Percentiles rank a stretch among this genome's conserved stretches.
phyloP scores from a whole-genome alignment of 2,888 invertebrate genomes.

The Monopis laevigella region DNA sequence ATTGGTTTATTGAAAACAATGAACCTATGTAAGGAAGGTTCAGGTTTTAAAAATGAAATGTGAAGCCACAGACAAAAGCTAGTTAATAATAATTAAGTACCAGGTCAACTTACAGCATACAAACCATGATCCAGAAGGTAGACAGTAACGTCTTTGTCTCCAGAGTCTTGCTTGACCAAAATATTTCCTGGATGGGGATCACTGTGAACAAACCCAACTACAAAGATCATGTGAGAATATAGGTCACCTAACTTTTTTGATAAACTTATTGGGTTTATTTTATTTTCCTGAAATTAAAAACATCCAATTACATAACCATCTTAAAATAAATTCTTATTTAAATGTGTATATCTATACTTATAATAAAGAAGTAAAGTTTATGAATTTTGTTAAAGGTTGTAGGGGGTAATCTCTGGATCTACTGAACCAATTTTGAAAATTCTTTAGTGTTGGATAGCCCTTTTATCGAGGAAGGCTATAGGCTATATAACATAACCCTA shows the following conservation, averaged over 20 bases:
- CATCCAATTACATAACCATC: background rate
- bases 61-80: no score
- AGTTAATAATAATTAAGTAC: no score
- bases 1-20: no score
- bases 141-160: slow-evolving; percentile 62
- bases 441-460: no score
- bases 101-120: slow-evolving; percentile 86
- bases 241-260: slow-evolving; percentile 87
- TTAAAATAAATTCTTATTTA: background rate
- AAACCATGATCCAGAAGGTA: slow-evolving; percentile 95
- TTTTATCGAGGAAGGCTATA: no score
- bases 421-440: no score
- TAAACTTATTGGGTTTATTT: slow-evolving; percentile 78
- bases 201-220: slow-evolving; percentile 92
- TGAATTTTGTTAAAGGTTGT: no score
- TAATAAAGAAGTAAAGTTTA: background rate
- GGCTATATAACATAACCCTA: no score
- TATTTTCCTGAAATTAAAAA: slow-evolving; percentile 58
- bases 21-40: no score
- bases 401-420: no score
- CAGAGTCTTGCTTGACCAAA: slow-evolving; percentile 73
- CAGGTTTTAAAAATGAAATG: no score
- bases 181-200: slow-evolving; percentile 99
- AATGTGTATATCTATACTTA: background rate
- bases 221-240: slow-evolving; percentile 98